phyloP scores from a whole-genome alignment of 2,797 vertebrate species.

The Acrossocheilus fasciatus region DNA sequence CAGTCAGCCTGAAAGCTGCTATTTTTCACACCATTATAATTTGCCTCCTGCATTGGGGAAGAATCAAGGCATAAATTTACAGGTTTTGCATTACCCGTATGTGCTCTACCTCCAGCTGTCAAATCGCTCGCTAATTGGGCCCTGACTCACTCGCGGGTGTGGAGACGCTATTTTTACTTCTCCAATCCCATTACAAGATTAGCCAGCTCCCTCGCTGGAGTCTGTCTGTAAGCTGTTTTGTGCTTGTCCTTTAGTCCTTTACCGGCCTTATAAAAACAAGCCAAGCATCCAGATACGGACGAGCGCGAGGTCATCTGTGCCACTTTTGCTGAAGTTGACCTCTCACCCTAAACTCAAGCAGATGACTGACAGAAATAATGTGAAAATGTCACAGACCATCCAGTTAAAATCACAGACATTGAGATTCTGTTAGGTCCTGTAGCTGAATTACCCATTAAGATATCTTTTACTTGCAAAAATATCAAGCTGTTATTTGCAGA shows the following conservation, averaged over 20 bases:
- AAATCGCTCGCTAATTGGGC: conserved; percentile 81
- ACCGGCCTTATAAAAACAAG: not conserved
- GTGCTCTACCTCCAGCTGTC: conserved; percentile 81
- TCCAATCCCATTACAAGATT: conserved; percentile 85
- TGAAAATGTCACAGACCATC: not conserved
- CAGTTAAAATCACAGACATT: not conserved
- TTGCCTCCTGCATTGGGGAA: conserved; percentile 66
- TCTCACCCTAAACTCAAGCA: not conserved
- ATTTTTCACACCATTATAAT: conserved; percentile 80
- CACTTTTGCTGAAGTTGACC: not conserved
- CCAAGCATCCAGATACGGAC: not conserved
- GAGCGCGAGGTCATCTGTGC: not conserved
- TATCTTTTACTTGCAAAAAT: not conserved
- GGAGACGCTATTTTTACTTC: conserved; percentile 79
- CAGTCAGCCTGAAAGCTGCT: conserved; percentile 73
- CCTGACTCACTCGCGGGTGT: conserved; percentile 72
- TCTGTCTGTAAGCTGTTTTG: conserved; percentile 78
- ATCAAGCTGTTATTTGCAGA: not conserved
- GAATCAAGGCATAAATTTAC: conserved; percentile 76
- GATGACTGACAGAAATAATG: not conserved
- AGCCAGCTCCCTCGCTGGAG: conserved; percentile 76
- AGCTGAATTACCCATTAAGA: not conserved
- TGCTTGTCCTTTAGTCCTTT: conserved; percentile 42
- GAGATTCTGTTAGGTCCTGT: not conserved
- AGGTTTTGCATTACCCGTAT: conserved; percentile 63